Evolutionary conservation across 2,797 vertebrate species (phyloP).

Genomic region (Acrocephalus scirpaceus): DNA sequence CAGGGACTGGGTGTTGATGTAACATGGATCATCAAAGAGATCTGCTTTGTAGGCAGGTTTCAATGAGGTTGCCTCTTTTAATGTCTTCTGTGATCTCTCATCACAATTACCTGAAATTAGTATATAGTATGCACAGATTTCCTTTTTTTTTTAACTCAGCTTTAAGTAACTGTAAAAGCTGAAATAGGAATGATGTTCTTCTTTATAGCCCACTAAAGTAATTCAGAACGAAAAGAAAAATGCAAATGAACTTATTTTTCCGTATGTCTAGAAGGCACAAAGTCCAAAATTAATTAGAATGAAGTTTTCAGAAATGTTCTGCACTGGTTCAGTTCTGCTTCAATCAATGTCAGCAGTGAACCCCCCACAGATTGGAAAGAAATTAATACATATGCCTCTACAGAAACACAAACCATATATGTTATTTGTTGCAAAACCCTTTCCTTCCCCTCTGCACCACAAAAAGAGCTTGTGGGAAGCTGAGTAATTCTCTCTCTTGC

Average conservation of each 20-base stretch:
- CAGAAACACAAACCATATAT: not conserved
- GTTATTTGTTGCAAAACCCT: not conserved
- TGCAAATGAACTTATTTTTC: not conserved
- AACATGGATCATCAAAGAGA: conserved; percentile 79
- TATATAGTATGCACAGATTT: not conserved
- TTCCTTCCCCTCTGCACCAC: conserved; percentile 19
- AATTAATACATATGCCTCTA: not conserved
- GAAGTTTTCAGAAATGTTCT: not conserved
- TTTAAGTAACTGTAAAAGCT: not conserved
- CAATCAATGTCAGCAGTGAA: not conserved
- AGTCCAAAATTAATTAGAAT: not conserved
- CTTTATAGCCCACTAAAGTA: not conserved
- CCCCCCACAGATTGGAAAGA: not conserved
- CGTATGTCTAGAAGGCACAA: not conserved
- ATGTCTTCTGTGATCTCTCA: conserved; percentile 49
- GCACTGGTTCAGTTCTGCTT: not conserved
- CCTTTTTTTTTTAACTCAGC: not conserved
- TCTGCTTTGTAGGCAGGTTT: conserved; percentile 63
- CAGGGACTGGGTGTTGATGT: conserved; percentile 78
- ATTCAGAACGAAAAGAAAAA: conserved; percentile 8
- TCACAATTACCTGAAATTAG: conserved; percentile 63
- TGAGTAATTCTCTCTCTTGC: not conserved
- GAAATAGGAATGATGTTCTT: not conserved
- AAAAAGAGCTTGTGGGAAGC: conserved; percentile 19
- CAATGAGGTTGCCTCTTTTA: conserved; percentile 27